Percentiles rank a stretch among this genome's conserved stretches.
Evolutionary conservation across 2,888 invertebrate species (phyloP).

Genomic region (Ormyrus thymus): DNA sequence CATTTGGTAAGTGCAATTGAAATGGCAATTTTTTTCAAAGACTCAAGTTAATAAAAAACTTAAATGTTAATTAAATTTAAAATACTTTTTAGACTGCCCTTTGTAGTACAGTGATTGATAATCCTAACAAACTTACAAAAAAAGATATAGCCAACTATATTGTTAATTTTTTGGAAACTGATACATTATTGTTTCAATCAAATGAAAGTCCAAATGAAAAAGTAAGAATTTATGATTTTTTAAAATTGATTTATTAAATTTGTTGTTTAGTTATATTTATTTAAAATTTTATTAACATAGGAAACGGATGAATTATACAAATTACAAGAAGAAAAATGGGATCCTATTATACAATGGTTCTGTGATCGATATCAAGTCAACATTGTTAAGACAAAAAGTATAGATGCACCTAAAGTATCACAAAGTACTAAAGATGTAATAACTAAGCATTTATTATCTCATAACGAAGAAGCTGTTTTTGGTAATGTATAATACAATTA

Average conservation of each 20-base stretch:
- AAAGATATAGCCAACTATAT: slow-evolving; percentile 86
- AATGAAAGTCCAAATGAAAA: slow-evolving; percentile 77
- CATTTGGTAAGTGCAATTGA: slow-evolving; percentile 82
- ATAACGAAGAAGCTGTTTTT: slow-evolving; percentile 87
- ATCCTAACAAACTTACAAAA: slow-evolving; percentile 88
- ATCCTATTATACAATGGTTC: slow-evolving; percentile 93
- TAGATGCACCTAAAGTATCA: slow-evolving; percentile 83
- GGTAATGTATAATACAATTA: slow-evolving; percentile 77
- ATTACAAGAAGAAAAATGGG: slow-evolving; percentile 90
- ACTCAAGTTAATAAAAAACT: too few species aligned
- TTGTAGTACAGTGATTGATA: slow-evolving; percentile 93
- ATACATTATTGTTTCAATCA: slow-evolving; percentile 87
- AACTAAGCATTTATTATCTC: slow-evolving; percentile 86
- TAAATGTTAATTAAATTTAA: background rate
- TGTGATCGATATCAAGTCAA: slow-evolving; percentile 86
- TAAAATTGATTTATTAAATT: slow-evolving; percentile 13
- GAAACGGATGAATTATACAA: slow-evolving; percentile 86
- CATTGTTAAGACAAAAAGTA: slow-evolving; percentile 82
- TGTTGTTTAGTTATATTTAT: slow-evolving; percentile 14
- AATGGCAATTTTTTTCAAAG: slow-evolving; percentile 2
- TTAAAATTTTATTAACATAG: slow-evolving; percentile 72
- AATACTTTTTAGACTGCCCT: slow-evolving; percentile 84
- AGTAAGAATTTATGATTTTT: slow-evolving; percentile 40
- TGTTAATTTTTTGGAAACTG: slow-evolving; percentile 87
- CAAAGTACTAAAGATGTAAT: slow-evolving; percentile 82